Evolutionary conservation across 1,140 invertebrate genomes (phyloP), one percentile per base, ranked within the genome.

Genomic region (Stegodyphus dumicola): DNA sequence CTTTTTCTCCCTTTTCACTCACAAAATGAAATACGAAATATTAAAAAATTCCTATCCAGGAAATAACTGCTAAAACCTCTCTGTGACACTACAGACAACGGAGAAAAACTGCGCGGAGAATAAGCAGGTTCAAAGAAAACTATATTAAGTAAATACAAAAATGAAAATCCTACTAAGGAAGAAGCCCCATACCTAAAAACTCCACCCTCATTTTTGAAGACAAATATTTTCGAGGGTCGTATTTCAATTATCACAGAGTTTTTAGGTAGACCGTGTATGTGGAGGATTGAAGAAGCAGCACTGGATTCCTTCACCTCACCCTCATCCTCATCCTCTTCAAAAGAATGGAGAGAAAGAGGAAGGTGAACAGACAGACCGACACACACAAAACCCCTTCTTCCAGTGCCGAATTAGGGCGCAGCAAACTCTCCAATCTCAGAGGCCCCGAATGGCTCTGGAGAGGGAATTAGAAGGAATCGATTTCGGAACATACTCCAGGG

Each of bases 391-490:
- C 66, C 66, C 67, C 56, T 71, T 10, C 69, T 71, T 17, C 77
- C 66, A 64, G 60, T 52, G 77, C 33, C 70, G 70, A 81, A 81
- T 81, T 81, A 81, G 70, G 67, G 70, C 70, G 49, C 70, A 74
- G 70, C 79, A 52, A 81, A 71, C 79, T 18, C 53, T 74, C 79
- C 79, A 81, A 81, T 81, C 79, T 81, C 70, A 52, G 79, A 81
- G 70, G 79, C 79, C 70, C 56, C 79, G 79, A 74, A 81, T 73
- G 69, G 79, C 33, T 64, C 60, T 81, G 69, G 69, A 74, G 79
- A 81, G 79, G 79, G 79, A 81, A 81, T 81, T 81, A 81, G 70
- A 74, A 74, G 48, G 79, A 81, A 81, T 81, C 79, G 79, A 81
- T 81, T 81, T 74, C 79, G 79, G 70, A 65, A 71, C 70, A 81